Evolutionary conservation across 2,888 invertebrate genomes (phyloP), one percentile per base, ranked within the genome.

Genomic region (Phania funesta): DNA sequence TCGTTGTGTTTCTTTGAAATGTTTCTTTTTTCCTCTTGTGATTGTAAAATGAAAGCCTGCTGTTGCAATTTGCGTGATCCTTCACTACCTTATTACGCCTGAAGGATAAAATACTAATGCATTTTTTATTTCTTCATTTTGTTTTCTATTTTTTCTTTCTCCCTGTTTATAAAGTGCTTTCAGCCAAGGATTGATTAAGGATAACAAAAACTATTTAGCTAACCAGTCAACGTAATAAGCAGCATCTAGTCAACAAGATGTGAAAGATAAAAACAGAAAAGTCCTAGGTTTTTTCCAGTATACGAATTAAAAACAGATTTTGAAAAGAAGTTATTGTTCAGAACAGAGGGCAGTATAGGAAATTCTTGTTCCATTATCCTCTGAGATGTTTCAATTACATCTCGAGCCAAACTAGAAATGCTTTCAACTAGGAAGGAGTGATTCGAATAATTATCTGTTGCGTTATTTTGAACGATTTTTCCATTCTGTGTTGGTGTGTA

Each of bases 71-170:
- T 35, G 44, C 62, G 22, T 70, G 9, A 32, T 77, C 32, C 35
- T 62, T 52, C 76, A 62, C 35, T 77, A 29, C 26, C 18, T 68
- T 56, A n/a, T 6, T 6, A 22, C 13, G 76, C 35, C 70, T 70
- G 11, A 54, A 64, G 70, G 13, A 62, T 46, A n/a, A 70, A 48
- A 29, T 70, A 29, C 54, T 71, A 78, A 71, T 78, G 77, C 41
- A 62, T 11, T 77, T 77, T 74, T 7, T 16, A 2, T 38, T 44
- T 22, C 32, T 24, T 16, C 6, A 0, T 44, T 13, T 11, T 24
- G 1, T 24, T 16, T 13, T 11, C 6, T 41, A 1, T 58, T 13
- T 9, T 9, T 38, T 35, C 8, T 29, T 20, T 64, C 6, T 52
- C 54, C 32, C 1, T 26, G 35, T 35, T 29, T 5, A 38, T 16